These are phyloP conservation scores for Caenorhabditis sp. DNA, from an alignment of 2,888 invertebrate species.

Conservation along the genomic window DNA sequence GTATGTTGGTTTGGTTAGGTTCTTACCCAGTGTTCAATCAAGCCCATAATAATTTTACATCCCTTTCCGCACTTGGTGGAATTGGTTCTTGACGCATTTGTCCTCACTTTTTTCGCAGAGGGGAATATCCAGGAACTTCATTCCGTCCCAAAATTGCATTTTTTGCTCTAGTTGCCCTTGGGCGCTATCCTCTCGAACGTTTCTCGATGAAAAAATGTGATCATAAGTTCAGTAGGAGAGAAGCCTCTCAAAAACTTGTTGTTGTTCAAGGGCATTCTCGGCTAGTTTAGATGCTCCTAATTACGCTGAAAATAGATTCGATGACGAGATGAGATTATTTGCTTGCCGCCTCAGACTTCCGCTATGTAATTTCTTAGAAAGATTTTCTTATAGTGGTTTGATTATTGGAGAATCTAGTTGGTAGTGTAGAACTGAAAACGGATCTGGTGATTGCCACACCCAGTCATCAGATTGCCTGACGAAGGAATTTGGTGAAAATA, in stretches of 20 bases:
- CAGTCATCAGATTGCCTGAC: no score
- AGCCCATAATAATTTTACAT: conserved; percentile 27
- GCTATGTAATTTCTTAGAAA: background rate
- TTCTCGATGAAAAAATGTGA: background rate
- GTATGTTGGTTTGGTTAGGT: conserved; percentile 14
- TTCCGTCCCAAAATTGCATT: conserved; percentile 11
- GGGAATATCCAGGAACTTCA: conserved; percentile 9
- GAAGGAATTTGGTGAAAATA: no score
- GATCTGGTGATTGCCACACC: no score
- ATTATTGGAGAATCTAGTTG: background rate
- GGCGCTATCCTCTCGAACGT: conserved; percentile 21
- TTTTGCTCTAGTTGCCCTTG: conserved; percentile 9
- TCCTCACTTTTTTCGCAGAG: background rate
- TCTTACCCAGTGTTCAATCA: conserved; percentile 40
- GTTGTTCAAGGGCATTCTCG: conserved; percentile 1
- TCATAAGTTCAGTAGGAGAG: background rate
- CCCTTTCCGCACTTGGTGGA: background rate
- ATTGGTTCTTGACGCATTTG: conserved; percentile 18
- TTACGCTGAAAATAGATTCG: background rate
- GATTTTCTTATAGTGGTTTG: background rate
- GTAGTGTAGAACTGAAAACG: background rate
- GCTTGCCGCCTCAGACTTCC: background rate
- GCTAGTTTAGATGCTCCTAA: background rate
- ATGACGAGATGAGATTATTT: background rate
- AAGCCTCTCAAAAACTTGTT: background rate